Percentiles rank a stretch among this genome's conserved stretches.
phyloP scores from a whole-genome alignment of 2,113 vertebrate genomes.

The Dromaius novaehollandiae region DNA sequence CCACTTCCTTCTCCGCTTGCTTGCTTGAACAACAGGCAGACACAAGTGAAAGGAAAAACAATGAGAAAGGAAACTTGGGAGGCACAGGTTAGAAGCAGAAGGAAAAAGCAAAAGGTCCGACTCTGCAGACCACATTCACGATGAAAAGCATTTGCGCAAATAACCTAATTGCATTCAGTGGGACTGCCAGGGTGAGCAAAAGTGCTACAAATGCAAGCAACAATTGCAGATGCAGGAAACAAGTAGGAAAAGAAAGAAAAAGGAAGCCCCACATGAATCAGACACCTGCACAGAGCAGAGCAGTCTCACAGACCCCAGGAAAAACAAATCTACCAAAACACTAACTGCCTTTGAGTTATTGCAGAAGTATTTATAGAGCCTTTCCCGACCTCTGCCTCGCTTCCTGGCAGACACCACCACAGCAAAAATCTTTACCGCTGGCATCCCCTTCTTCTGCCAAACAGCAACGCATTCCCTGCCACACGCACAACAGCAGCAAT shows the following conservation, averaged over 20 bases:
- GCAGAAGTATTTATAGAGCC: constrained; percentile 60
- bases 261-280: constrained; percentile 41
- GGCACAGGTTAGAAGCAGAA: constrained; percentile 67
- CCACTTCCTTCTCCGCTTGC: constrained; percentile 56
- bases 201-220: constrained; percentile 36
- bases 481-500: not conserved
- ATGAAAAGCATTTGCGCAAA: constrained; percentile 50
- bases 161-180: constrained; percentile 21
- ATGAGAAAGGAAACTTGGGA: constrained; percentile 69
- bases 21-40: constrained; percentile 49
- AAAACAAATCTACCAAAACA: constrained; percentile 50
- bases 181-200: constrained; percentile 33
- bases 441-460: constrained; percentile 27
- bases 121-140: constrained; percentile 27
- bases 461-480: not conserved
- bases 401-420: constrained; percentile 58
- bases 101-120: constrained; percentile 68
- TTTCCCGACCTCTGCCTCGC: constrained; percentile 37
- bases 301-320: constrained; percentile 35
- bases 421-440: constrained; percentile 54
- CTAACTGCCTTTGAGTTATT: constrained; percentile 45
- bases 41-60: constrained; percentile 68
- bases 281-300: constrained; percentile 42
- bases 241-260: constrained; percentile 64
- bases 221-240: constrained; percentile 59